These are phyloP conservation scores for Sphaerophoria rueppellii DNA, from an alignment of 2,888 invertebrate species.

Conservation along the genomic window DNA sequence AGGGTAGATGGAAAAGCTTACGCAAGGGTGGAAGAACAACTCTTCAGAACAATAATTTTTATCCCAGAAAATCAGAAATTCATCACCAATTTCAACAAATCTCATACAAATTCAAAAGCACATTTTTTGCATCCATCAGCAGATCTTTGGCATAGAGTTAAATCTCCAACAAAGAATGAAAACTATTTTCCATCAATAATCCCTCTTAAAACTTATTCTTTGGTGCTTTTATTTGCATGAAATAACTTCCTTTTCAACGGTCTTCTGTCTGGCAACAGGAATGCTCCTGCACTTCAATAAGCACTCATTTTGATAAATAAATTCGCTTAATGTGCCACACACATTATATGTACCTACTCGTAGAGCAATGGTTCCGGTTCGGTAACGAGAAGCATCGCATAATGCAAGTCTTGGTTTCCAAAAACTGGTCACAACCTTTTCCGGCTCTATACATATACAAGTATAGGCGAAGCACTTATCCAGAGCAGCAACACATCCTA, in stretches of 20 bases:
- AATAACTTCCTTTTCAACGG: not conserved
- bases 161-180: not conserved
- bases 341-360: not conserved
- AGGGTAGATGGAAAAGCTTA: too few relatives aligned
- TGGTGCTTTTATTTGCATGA: conserved; percentile 12
- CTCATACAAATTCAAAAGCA: not conserved
- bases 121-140: conserved; percentile 2
- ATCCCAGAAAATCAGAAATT: too few relatives aligned
- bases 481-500: conserved; percentile 16
- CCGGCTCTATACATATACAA: conserved; percentile 30
- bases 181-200: conserved; percentile 3
- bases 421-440: conserved; percentile 36
- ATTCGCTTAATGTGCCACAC: conserved; percentile 20
- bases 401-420: not conserved
- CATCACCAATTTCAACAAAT: too few relatives aligned
- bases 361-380: not conserved
- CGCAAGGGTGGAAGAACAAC: too few relatives aligned
- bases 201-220: not conserved
- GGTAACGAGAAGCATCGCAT: not conserved
- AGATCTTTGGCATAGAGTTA: not conserved
- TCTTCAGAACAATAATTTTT: too few relatives aligned
- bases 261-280: not conserved
- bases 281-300: conserved; percentile 38
- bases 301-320: conserved; percentile 33
- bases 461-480: conserved; percentile 33